Percentiles rank a stretch among this genome's conserved stretches.
These are phyloP conservation scores for Callimorpha dominula DNA, from an alignment of 2,888 invertebrate species.

Conservation along the genomic window DNA sequence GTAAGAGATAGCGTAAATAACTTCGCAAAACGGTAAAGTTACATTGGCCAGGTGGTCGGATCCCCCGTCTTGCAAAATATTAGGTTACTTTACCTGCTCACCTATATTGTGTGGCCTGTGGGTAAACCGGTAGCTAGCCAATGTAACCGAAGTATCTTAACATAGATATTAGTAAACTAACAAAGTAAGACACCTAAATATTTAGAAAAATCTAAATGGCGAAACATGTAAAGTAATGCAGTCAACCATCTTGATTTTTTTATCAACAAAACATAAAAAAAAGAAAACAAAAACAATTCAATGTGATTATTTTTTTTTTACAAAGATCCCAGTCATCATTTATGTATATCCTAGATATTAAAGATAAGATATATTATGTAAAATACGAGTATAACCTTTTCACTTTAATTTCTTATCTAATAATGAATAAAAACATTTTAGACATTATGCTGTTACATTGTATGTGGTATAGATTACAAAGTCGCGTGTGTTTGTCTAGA, in stretches of 20 bases:
- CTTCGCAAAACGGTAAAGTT: conserved; percentile 38
- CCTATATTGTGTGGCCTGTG: conserved; percentile 33
- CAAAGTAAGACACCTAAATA: too few relatives aligned
- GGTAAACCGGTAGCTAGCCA: conserved; percentile 25
- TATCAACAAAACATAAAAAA: too few relatives aligned
- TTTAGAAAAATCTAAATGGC: too few relatives aligned
- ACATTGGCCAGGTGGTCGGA: conserved; percentile 45
- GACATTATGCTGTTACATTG: conserved; percentile 8
- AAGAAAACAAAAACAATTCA: too few relatives aligned
- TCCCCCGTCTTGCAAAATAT: conserved; percentile 39
- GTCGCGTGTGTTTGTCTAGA: conserved; percentile 6
- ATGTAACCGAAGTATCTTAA: background rate
- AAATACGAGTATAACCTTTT: background rate
- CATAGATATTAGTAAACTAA: too few relatives aligned
- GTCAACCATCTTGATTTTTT: too few relatives aligned
- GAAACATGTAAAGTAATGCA: too few relatives aligned
- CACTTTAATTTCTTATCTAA: background rate
- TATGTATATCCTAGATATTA: background rate
- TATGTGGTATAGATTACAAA: conserved; percentile 14
- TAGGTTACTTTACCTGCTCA: conserved; percentile 42
- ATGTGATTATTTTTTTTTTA: too few relatives aligned
- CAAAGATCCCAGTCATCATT: too few relatives aligned
- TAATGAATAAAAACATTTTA: background rate
- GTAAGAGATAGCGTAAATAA: conserved; percentile 52
- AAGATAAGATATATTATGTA: background rate